These are phyloP conservation scores for Steromphala cineraria DNA, from an alignment of 2,888 invertebrate species.

Conservation along the genomic window DNA sequence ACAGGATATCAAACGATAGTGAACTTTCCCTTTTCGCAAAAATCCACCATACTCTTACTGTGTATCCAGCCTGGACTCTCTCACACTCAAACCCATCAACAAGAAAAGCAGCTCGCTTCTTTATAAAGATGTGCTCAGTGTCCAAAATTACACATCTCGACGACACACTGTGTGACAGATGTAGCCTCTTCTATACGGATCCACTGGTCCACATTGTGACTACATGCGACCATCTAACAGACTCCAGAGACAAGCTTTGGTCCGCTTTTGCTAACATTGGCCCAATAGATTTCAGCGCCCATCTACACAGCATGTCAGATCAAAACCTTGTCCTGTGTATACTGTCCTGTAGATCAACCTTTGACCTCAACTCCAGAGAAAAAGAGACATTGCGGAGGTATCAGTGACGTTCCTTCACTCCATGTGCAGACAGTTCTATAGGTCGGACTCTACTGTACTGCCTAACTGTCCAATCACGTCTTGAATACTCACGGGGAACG, in stretches of 20 bases:
- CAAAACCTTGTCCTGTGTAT: background rate
- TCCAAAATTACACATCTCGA: background rate
- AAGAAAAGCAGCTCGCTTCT: background rate
- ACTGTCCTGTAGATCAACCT: background rate
- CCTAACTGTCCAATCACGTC: too few relatives aligned
- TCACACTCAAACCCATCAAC: background rate
- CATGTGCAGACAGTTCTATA: background rate
- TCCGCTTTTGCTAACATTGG: background rate
- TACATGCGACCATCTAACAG: background rate
- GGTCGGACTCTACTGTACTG: background rate
- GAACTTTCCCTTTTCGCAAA: too few relatives aligned
- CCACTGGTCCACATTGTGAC: background rate
- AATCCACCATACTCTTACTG: too few relatives aligned
- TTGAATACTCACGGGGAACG: too few relatives aligned
- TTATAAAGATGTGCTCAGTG: background rate
- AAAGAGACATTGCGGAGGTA: too few relatives aligned
- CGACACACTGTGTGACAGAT: background rate
- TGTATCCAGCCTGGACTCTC: too few relatives aligned
- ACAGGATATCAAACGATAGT: too few relatives aligned
- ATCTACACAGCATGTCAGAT: background rate
- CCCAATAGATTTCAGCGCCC: too few relatives aligned
- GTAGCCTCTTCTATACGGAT: background rate
- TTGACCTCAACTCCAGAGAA: too few relatives aligned
- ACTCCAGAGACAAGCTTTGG: background rate
- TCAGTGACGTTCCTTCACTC: too few relatives aligned